phyloP scores from a whole-genome alignment of 2,797 vertebrate genomes.

The Lemur catta region DNA sequence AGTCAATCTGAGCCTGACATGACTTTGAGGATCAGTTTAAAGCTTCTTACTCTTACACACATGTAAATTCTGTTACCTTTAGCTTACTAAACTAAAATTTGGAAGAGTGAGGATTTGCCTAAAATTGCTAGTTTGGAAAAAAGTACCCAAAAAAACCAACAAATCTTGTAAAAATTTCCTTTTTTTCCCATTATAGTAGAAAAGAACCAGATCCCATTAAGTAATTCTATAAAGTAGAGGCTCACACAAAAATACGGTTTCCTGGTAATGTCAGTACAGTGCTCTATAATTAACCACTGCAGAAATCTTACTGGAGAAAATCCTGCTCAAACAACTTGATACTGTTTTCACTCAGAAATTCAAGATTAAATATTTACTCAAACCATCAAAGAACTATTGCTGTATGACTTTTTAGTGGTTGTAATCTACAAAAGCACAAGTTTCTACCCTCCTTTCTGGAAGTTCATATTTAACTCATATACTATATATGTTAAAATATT shows the following conservation, averaged over 20 bases:
- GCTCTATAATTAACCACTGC: slow-evolving; percentile 16
- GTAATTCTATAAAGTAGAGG: slow-evolving; percentile 10
- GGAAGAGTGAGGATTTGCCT: background rate
- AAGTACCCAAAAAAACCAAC: background rate
- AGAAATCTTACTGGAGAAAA: slow-evolving; percentile 3
- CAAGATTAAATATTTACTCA: slow-evolving; percentile 42
- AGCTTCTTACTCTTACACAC: background rate
- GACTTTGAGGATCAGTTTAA: background rate
- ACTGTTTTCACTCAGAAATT: slow-evolving; percentile 32
- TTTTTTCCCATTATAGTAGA: background rate
- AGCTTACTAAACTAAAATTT: slow-evolving; percentile 3
- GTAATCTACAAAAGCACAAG: slow-evolving; percentile 6
- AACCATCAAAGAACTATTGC: slow-evolving; percentile 20
- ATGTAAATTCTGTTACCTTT: background rate
- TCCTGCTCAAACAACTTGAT: background rate
- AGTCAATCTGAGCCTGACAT: background rate
- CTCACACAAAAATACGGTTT: background rate
- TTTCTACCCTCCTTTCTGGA: background rate
- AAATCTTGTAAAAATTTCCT: background rate
- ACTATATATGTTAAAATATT: background rate
- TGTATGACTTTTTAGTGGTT: background rate
- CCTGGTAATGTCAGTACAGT: background rate
- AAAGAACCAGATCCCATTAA: background rate
- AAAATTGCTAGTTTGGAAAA: slow-evolving; percentile 15
- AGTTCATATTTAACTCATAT: background rate